Evolutionary conservation across 1,140 invertebrate species (phyloP), one percentile per base, ranked within the genome.

Genomic region (Daktulosphaira vitifoliae): DNA sequence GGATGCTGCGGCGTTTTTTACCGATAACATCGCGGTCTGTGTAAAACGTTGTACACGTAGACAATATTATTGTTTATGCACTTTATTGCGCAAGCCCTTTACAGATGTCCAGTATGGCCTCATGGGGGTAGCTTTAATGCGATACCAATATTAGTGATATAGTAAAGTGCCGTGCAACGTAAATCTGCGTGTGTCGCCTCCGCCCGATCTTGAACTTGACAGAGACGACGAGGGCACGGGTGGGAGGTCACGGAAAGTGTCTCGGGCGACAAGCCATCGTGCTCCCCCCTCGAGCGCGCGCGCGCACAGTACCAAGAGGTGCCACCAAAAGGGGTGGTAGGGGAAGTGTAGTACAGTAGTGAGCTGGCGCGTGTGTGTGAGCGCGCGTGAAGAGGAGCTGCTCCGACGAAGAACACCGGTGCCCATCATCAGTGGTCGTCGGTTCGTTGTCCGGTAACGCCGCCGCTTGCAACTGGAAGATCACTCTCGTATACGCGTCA

Each of bases 141-240:
- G 29, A 33, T 11, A 11, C 5, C 29, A 33, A 33, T 6, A 33
- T 11, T 11, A n/a, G 5, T 33, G 29, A 6, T 33, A 11, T 33
- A 33, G 29, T 33, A 33, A 11, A 5, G 11, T 33, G 39, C 39
- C 9, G 39, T 15, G 39, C n/a, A 11, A n/a, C n/a, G 6, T 44
- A 44, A 44, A 11, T 16, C n/a, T 5, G n/a, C 39, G 5, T 5
- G 11, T 4, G 39, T 44, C 39, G n/a, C n/a, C 39, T 16, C 29
- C 37, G 3, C 54, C 56, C 56, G 56, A 62, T 62, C 56, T 62
- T 62, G 56, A 62, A 62, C 56, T 62, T 62, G 56, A 48, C 56
- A 6, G n/a, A 18, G 56, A 15, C 16, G n/a, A n/a, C 29, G 29
- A 33, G 29, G 29, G 29, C 29, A 33, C 29, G 29, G 29, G 29